Evolutionary conservation across 2,113 vertebrate genomes (phyloP).

Genomic region (Macquaria ambigua): DNA sequence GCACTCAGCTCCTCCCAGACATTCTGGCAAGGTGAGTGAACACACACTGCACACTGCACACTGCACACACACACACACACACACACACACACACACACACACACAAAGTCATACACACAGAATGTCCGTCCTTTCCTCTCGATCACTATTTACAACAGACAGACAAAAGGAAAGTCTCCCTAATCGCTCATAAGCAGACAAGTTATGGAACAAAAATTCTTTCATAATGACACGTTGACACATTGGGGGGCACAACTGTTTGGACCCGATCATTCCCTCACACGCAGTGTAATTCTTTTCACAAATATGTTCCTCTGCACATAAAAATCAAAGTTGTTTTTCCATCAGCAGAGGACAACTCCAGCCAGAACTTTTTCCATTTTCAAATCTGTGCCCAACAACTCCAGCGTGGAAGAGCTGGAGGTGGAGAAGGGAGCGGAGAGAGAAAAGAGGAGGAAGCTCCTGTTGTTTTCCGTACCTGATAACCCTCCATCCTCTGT

Average conservation of each 20-base stretch:
- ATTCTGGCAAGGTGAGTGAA: constrained; percentile 68
- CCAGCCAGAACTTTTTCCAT: constrained; percentile 46
- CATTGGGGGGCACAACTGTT: constrained; percentile 23
- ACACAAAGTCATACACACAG: background rate
- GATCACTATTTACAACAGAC: constrained; percentile 39
- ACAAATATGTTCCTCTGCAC: constrained; percentile 35
- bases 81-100: constrained; percentile 13
- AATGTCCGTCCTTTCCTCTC: constrained; percentile 25
- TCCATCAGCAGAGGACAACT: constrained; percentile 36
- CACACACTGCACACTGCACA: background rate
- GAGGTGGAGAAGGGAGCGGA: constrained; percentile 36
- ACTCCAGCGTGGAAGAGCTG: constrained; percentile 7
- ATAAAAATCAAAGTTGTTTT: constrained; percentile 53
- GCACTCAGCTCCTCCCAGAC: constrained; percentile 63
- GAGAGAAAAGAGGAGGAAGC: constrained; percentile 72
- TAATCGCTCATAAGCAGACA: constrained; percentile 23
- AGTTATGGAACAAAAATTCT: constrained; percentile 34
- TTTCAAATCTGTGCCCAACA: constrained; percentile 37
- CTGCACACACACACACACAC: constrained; percentile 26
- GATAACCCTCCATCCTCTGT: constrained; percentile 84
- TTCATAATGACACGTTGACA: constrained; percentile 39
- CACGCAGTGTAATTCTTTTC: constrained; percentile 17
- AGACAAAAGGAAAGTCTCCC: constrained; percentile 29
- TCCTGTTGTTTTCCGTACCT: constrained; percentile 80
- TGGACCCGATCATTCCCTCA: constrained; percentile 52